Evolutionary conservation across 1,140 invertebrate species (phyloP).

Genomic region (Atopsyche davidsoni): DNA sequence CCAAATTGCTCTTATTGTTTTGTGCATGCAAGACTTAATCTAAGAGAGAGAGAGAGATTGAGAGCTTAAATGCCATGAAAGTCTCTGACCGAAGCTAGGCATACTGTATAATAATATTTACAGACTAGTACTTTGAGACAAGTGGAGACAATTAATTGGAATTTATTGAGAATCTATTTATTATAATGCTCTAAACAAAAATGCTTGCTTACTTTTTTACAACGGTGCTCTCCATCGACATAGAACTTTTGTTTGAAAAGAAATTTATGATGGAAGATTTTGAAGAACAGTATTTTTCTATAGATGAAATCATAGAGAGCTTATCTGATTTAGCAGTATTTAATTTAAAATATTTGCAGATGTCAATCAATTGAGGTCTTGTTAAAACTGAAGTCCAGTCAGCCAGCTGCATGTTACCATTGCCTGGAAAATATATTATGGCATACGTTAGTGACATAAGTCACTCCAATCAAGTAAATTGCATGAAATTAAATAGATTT

Average conservation of each 20-base stretch:
- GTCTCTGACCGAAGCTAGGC: no score
- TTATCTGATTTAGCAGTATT: conserved; percentile 1
- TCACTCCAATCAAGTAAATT: neutral
- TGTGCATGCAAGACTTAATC: no score
- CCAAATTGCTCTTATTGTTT: no score
- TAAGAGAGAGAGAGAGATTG: no score
- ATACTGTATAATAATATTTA: no score
- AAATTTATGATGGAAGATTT: conserved; percentile 12
- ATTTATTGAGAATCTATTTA: no score
- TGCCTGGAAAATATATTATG: conserved; percentile 6
- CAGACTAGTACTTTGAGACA: no score
- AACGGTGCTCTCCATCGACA: conserved; percentile 13
- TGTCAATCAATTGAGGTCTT: conserved; percentile 8
- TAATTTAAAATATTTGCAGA: conserved; percentile 23
- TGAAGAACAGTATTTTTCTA: conserved; percentile 11
- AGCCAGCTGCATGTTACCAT: conserved; percentile 9
- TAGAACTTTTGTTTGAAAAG: neutral
- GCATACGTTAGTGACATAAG: conserved; percentile 1
- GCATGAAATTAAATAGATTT: neutral
- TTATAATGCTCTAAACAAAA: no score
- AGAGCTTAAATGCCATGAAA: no score
- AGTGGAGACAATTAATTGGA: no score
- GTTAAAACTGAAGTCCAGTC: conserved; percentile 15
- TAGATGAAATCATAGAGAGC: neutral
- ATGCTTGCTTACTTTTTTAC: conserved; percentile 16